phyloP scores from a whole-genome alignment of 2,113 vertebrate genomes.

The Vidua macroura region DNA sequence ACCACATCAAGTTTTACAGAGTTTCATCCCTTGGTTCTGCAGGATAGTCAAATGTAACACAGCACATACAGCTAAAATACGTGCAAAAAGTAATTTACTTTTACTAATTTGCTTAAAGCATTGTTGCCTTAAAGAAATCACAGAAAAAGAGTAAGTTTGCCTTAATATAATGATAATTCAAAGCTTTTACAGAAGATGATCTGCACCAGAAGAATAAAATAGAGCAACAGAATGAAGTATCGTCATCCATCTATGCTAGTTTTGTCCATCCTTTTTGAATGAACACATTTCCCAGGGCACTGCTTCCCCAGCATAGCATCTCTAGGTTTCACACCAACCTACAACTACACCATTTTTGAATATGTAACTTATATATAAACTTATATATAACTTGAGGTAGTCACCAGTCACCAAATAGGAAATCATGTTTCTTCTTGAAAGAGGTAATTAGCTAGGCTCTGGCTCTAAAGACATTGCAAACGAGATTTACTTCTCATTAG shows the following conservation, averaged over 20 bases:
- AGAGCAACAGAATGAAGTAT: not conserved
- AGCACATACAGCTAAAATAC: not conserved
- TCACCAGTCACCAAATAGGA: constrained; percentile 20
- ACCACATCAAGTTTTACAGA: not conserved
- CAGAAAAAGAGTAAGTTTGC: not conserved
- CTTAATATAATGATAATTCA: not conserved
- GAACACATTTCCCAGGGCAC: not conserved
- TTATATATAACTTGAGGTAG: not conserved
- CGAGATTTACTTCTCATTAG: constrained; percentile 20
- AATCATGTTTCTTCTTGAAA: constrained; percentile 22
- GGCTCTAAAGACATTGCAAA: not conserved
- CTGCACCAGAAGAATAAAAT: not conserved
- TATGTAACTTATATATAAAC: not conserved
- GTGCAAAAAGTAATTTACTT: not conserved
- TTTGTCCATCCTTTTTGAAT: not conserved
- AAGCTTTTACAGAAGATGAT: not conserved
- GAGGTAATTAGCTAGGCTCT: constrained; percentile 30
- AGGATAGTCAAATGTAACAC: not conserved
- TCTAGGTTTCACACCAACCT: not conserved
- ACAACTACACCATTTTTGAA: not conserved
- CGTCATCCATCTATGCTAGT: not conserved
- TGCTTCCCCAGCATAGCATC: not conserved
- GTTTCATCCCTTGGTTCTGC: not conserved
- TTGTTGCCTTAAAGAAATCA: not conserved
- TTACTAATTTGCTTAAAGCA: not conserved